phyloP scores from a whole-genome alignment of 2,113 vertebrate genomes.

The Myxocyprinus asiaticus region DNA sequence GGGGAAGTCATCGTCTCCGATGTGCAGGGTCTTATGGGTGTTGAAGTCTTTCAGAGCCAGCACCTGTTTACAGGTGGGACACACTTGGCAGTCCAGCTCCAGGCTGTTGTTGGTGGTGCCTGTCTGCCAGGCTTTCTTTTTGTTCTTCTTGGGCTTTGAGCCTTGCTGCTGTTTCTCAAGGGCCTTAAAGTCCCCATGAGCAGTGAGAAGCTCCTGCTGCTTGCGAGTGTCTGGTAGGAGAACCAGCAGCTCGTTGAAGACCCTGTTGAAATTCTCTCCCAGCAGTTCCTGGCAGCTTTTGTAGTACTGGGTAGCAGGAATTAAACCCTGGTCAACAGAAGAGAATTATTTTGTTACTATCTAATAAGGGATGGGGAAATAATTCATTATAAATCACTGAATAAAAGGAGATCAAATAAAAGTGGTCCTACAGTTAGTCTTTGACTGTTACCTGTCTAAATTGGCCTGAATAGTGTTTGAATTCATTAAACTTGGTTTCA shows the following conservation, averaged over 20 bases:
- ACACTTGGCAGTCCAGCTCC: constrained; percentile 88
- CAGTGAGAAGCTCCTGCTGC: constrained; percentile 93
- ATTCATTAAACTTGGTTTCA: constrained; percentile 90
- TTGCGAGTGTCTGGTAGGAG: constrained; percentile 89
- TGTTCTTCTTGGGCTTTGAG: constrained; percentile 83
- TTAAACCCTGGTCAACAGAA: constrained; percentile 77
- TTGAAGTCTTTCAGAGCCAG: constrained; percentile 84
- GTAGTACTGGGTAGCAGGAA: constrained; percentile 91
- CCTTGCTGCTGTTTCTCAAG: constrained; percentile 74
- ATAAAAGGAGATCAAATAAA: too few species aligned
- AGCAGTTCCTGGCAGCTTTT: constrained; percentile 82
- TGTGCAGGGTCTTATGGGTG: constrained; percentile 88
- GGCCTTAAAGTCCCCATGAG: constrained; percentile 80
- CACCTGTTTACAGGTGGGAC: constrained; percentile 92
- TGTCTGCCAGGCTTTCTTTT: constrained; percentile 84
- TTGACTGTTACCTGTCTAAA: constrained; percentile 88
- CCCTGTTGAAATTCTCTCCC: constrained; percentile 86
- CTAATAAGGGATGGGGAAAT: too few species aligned
- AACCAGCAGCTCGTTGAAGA: constrained; percentile 93
- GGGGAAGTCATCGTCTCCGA: constrained; percentile 88
- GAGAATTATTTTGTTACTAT: neutral
- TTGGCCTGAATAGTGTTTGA: constrained; percentile 92
- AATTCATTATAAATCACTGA: too few species aligned
- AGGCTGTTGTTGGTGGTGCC: constrained; percentile 61
- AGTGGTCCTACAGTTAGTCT: neutral